Base-by-base conservation (phyloP, 2,797 vertebrate genomes). In the Chelmon rostratus region DNA sequence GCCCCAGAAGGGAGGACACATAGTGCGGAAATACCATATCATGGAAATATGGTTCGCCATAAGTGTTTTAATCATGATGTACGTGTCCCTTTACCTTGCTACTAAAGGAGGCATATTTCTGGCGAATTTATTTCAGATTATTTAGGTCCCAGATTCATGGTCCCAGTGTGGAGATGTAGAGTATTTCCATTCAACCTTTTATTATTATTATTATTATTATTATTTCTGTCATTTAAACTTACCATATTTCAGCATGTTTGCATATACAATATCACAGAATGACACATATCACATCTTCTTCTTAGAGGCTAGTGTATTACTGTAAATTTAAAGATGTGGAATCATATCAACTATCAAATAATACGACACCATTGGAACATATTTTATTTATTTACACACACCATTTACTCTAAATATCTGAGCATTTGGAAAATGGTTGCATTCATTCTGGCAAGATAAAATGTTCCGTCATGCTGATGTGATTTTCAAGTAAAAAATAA, bases 111-210 rank as follows among this genome's bases (percentile, higher is more conserved):
- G 11, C n/a, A 21, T 23, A 4, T 59, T 19, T 16, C 15, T 50
- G 57, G n/a, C 0, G 1, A 11, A 46, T 46, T 19, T 1, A 25
- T 74, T 56, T 21, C 16, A 46, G 15, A 28, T 63, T 42, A 13
- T 33, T 21, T 37, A 31, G 33, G 23, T 21, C n/a, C 33, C 46
- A 40, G 6, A 40, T n/a, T 58, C 5, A 8, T 25, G 18, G 67
- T 49, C 38, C 10, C 40, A 46, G 28, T 23, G 38, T 64, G 23
- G 19, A 73, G n/a, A 16, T 16, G 11, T 25, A n/a, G 13, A 31
- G 11, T 75, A 58, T 66, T 65, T 12, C 11, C n/a, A 46, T 33
- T 76, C n/a, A 25, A 49, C 6, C 4, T 28, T 44, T 46, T 52
- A 33, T 33, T 33, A 33, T 31, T 33, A 19, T n/a, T 42, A 12